Evolutionary conservation across 2,113 vertebrate genomes (phyloP), one percentile per base, ranked within the genome.

Genomic region (human): DNA sequence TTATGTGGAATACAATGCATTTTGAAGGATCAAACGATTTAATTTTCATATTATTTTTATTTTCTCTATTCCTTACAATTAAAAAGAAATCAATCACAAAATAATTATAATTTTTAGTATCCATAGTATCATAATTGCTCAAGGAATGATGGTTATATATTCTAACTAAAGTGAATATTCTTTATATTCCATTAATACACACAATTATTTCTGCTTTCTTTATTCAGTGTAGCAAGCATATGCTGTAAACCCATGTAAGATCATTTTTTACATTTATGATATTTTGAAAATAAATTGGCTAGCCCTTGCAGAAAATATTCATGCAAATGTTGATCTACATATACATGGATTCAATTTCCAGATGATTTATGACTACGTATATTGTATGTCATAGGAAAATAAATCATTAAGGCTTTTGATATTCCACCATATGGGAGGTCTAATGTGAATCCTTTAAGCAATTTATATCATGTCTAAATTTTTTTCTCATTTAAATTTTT

Each of bases 191-290:
- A 92, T 95, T 86, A 68, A 50, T 59, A 72, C 1, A 64, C n/a
- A 64, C 20, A 50, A 45, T 76, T 40, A 88, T 76, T 96, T 84
- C 11, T 64, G 23, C 43, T 89, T 85, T 61, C 40, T 89, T 83
- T 94, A 66, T 13, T 93, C 23, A 55, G 2, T 52, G 9, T 38
- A 55, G 25, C 3, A 96, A 86, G 89, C 10, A 52, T 43, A 85
- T 66, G 12, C n/a, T 82, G 11, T 27, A 61, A 92, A 83, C 0
- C 4, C 79, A 40, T 27, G 72, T 52, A 2, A 70, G 59, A 52
- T 9, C 27, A 93, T 89, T 86, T 97, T 97, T 96, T 93, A 38
- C 18, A 96, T 93, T 88, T 87, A 66, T 86, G 40, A 73, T 92
- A 95, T 79, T 97, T 97, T 75, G 20, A 94, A 95, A 95, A 87